phyloP scores from a whole-genome alignment of 2,797 vertebrate genomes.

The Tapera naevia region DNA sequence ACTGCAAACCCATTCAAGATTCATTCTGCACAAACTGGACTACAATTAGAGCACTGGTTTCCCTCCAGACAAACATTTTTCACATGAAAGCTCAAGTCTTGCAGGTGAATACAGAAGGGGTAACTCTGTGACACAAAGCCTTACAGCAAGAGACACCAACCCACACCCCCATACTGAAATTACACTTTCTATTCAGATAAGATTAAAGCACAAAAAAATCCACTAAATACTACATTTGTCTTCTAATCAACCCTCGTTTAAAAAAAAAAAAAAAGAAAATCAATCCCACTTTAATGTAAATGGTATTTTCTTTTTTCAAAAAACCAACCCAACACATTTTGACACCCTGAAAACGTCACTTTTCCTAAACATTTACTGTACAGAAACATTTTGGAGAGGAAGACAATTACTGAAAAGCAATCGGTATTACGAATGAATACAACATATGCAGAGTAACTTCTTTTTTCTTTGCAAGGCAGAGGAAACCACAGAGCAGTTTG shows the following conservation, averaged over 20 bases:
- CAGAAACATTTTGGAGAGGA: constrained; percentile 64
- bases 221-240: neutral
- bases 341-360: constrained; percentile 56
- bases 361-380: constrained; percentile 66
- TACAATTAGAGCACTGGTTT: neutral
- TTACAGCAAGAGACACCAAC: constrained; percentile 1
- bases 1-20: neutral
- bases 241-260: neutral
- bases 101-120: constrained; percentile 26
- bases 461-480: constrained; percentile 74
- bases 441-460: constrained; percentile 66
- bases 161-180: neutral
- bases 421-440: constrained; percentile 67
- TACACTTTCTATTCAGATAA: constrained; percentile 39
- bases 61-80: neutral
- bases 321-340: constrained; percentile 12
- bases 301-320: neutral
- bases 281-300: constrained; percentile 30
- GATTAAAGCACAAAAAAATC: constrained; percentile 15
- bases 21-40: constrained; percentile 10
- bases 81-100: constrained; percentile 30
- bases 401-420: constrained; percentile 67
- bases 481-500: constrained; percentile 80
- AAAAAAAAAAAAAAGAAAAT: neutral
- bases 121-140: constrained; percentile 15